A percentile compares a stretch with the other conserved stretches of the same genome.
phyloP scores from a whole-genome alignment of 1,140 invertebrate genomes.

The Nylanderia fulva region DNA sequence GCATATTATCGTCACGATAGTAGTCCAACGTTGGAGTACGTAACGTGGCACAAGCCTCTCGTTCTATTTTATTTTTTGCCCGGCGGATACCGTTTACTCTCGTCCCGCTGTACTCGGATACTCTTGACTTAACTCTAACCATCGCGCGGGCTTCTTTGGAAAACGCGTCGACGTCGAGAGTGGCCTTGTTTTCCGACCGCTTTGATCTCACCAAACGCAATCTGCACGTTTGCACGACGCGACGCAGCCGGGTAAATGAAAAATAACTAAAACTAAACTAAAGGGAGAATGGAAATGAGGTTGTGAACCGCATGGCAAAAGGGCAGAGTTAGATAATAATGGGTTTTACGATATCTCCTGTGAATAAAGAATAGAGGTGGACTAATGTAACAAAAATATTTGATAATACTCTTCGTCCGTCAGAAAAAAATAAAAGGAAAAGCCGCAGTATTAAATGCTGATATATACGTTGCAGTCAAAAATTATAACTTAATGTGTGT shows the following conservation, averaged over 20 bases:
- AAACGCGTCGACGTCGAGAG: slow-evolving; percentile 52
- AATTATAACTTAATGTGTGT: neutral
- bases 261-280: slow-evolving; percentile 48
- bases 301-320: neutral
- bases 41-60: neutral
- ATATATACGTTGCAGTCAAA: neutral
- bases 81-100: neutral
- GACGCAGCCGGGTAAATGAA: slow-evolving; percentile 39
- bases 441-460: no score
- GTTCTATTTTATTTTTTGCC: slow-evolving; percentile 20
- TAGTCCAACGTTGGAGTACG: neutral
- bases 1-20: slow-evolving; percentile 32
- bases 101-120: slow-evolving; percentile 48
- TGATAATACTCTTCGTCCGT: no score
- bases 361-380: neutral
- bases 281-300: slow-evolving; percentile 23
- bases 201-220: slow-evolving; percentile 66
- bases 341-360: neutral
- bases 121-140: slow-evolving; percentile 62
- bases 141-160: slow-evolving; percentile 44
- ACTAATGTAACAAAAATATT: neutral
- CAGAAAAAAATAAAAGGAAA: no score
- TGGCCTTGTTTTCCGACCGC: slow-evolving; percentile 64
- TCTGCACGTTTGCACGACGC: slow-evolving; percentile 31
- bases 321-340: slow-evolving; percentile 10